phyloP scores from a whole-genome alignment of 2,113 vertebrate species.

The Mormoops blainvillei region DNA sequence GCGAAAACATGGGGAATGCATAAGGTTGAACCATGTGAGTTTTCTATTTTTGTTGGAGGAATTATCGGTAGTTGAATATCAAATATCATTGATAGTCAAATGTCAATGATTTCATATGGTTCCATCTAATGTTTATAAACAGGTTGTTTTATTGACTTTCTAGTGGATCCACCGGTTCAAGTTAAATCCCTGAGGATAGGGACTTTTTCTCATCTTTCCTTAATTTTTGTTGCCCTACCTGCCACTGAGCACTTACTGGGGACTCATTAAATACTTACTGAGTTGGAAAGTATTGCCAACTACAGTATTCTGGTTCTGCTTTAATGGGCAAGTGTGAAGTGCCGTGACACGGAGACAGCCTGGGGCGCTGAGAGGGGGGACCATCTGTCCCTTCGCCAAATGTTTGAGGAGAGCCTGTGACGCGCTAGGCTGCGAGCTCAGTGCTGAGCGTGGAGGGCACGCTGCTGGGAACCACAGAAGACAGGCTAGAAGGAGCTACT shows the following conservation, averaged over 20 bases:
- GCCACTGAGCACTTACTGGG: background rate
- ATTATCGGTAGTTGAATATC: background rate
- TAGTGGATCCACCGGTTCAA: background rate
- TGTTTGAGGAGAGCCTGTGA: background rate
- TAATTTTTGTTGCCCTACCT: background rate
- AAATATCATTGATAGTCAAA: background rate
- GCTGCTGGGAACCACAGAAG: background rate
- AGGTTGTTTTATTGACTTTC: background rate
- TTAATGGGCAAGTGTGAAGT: background rate
- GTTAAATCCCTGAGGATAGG: background rate
- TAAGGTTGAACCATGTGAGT: background rate
- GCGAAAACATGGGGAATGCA: background rate
- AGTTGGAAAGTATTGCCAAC: background rate
- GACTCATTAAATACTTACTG: background rate
- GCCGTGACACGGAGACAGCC: background rate
- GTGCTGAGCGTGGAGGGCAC: background rate
- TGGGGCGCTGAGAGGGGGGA: background rate
- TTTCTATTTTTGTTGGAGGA: background rate
- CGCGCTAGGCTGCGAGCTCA: background rate
- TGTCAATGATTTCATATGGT: background rate
- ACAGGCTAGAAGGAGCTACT: background rate
- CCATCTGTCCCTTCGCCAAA: background rate
- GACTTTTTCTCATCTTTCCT: background rate
- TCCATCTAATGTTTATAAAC: background rate
- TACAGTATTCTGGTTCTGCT: background rate